Percentiles rank a stretch among this genome's conserved stretches.
phyloP scores from a whole-genome alignment of 2,113 vertebrate genomes.

The Natator depressus region DNA sequence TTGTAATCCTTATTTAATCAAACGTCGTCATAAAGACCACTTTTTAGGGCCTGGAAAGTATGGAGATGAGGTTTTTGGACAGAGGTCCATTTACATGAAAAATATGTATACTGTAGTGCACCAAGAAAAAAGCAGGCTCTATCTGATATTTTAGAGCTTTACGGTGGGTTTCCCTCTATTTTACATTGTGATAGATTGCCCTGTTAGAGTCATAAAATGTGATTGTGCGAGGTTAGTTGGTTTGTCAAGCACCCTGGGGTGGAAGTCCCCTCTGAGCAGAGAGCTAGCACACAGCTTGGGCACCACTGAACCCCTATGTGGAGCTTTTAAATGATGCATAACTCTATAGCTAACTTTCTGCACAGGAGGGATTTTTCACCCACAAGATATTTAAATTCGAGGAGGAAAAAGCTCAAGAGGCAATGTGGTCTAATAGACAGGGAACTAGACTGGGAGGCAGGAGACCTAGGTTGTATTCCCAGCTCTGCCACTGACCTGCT shows the following conservation, averaged over 20 bases:
- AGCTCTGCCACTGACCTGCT: not conserved
- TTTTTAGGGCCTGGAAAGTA: conserved; percentile 43
- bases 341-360: not conserved
- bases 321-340: not conserved
- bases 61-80: conserved; percentile 56
- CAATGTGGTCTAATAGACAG: not conserved
- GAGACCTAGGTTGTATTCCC: not conserved
- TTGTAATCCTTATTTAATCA: conserved; percentile 59
- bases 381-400: not conserved
- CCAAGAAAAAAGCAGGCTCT: conserved; percentile 47
- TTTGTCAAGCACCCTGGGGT: not conserved
- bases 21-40: conserved; percentile 55
- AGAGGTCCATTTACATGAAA: conserved; percentile 60
- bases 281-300: accelerated
- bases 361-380: accelerated
- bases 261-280: accelerated
- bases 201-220: not conserved
- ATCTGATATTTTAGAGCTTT: conserved; percentile 19
- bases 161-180: conserved; percentile 8
- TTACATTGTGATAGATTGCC: conserved; percentile 23
- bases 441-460: not conserved
- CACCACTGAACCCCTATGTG: not conserved
- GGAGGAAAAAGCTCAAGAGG: not conserved
- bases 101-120: conserved; percentile 44
- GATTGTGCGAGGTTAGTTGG: not conserved